Base-by-base conservation (phyloP, 2,888 invertebrate genomes). In the Electrophaes corylata region DNA sequence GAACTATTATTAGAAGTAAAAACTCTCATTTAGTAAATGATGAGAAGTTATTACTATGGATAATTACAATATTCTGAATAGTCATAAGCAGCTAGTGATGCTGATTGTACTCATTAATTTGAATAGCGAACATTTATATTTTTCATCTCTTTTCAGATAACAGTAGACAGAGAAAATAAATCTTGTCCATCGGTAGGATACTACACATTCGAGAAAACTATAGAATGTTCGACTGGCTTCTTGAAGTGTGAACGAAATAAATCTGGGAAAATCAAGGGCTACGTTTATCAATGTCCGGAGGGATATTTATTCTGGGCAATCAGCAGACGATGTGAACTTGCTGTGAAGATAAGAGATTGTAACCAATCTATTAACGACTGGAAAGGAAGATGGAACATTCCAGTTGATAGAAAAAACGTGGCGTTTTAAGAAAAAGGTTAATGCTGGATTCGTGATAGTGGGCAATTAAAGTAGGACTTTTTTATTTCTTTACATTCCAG, bases 231-330 rank as follows among this genome's bases (percentile, higher is more conserved):
- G 23, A 92, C 93, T 64, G 93, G 93, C 11, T 96, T 96, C 77
- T 89, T 96, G 46, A 96, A 95, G 83, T 97, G 97, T 79, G 88
- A 90, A 70, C 88, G 83, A 67, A 64, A 74, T 10, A 87, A 88
- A 63, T 76, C 86, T 1, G 92, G 88, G 43, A 91, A 85, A 50
- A 78, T 96, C 67, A 92, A 94, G 80, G 96, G 95, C 12, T 94
- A 93, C 70, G 88, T 97, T 11, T 94, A 95, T 79, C 95, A 95
- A 72, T 97, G 97, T 83, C 97, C 97, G 0, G 89, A 94, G 70
- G 94, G 94, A 40, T 96, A 94, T 70, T 92, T 94, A 3, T 97
- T 95, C 78, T 96, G 96, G 96, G 93, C 94, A 40, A 93, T 95
- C 3, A 96, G 96, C 69, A 93, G 94, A 81, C 92, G 95, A 73